Base-by-base conservation (phyloP, 2,888 invertebrate species). In the Thysanoteuthis rhombus region DNA sequence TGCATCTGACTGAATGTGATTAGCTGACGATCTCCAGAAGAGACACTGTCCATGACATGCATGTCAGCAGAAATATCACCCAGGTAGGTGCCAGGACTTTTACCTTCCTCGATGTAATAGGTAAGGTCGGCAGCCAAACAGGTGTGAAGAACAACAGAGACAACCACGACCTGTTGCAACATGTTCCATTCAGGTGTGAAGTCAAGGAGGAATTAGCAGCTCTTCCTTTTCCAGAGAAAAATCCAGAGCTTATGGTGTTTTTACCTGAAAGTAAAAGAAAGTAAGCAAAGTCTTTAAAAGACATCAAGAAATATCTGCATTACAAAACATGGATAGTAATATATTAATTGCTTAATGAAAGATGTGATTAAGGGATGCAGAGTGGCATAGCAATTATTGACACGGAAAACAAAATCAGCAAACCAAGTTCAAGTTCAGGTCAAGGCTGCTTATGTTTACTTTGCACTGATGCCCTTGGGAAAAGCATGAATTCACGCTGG, bases 61-160 rank as follows among this genome's bases (percentile, higher is more conserved):
- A 75, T 75, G 75, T 75, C 75, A 36, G 75, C 75, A 75, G n/a
- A 75, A 36, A 75, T 75, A 12, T 75, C 75, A 75, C 75, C 75
- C n/a, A 75, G n/a, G 75, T n/a, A 75, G n/a, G 75, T 36, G n/a
- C 75, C 75, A 75, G 75, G 75, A 75, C 75, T 75, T 25, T 75
- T 75, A 75, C 75, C 75, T 75, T 75, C 75, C n/a, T 75, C 75
- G 75, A 75, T 75, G 75, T 75, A 75, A 75, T 75, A 75, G 75
- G 75, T 75, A 75, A 75, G 75, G 75, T 75, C 75, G n/a, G 19
- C 75, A n/a, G n/a, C 75, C 75, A 75, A n/a, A 75, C 75, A 75
- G n/a, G 75, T 75, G 75, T 75, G 75, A 75, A 75, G 75, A 75
- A 75, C 75, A n/a, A 75, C 75, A 36, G 75, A 75, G 75, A 75